Evolutionary conservation across 2,113 vertebrate genomes (phyloP).

Genomic region (Ellobius talpinus): DNA sequence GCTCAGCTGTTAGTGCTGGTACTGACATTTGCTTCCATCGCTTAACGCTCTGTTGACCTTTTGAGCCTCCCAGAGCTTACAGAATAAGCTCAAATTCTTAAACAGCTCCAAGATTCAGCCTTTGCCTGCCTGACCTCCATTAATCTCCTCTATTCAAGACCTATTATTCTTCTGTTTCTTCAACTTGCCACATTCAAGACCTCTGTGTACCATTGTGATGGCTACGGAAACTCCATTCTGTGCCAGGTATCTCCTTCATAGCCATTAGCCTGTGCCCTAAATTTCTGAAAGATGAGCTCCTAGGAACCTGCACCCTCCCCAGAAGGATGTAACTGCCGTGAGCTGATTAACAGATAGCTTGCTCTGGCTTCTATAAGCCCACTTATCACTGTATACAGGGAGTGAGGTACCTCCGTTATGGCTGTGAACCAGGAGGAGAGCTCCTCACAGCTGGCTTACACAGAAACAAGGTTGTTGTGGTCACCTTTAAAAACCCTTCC

Average conservation of each 20-base stretch:
- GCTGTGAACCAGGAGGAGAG: background rate
- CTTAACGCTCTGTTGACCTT: background rate
- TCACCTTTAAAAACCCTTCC: background rate
- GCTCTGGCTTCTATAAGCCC: background rate
- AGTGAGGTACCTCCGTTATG: background rate
- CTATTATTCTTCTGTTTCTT: background rate
- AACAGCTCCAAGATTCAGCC: background rate
- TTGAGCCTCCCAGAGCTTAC: background rate
- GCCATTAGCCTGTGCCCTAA: background rate
- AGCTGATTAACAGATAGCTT: background rate
- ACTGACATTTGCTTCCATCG: background rate
- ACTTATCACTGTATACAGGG: background rate
- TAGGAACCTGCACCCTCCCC: background rate
- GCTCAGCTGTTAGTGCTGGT: background rate
- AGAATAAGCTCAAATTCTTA: background rate
- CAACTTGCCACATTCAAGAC: background rate
- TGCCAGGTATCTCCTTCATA: background rate
- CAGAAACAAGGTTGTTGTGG: too few species aligned
- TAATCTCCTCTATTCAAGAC: background rate
- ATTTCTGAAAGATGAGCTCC: background rate
- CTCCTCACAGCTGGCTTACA: background rate
- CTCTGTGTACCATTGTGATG: background rate
- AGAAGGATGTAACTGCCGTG: background rate
- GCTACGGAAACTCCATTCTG: background rate
- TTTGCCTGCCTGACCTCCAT: background rate